Base-by-base conservation (phyloP, 2,113 vertebrate species). In the Amblyornis subalaris region DNA sequence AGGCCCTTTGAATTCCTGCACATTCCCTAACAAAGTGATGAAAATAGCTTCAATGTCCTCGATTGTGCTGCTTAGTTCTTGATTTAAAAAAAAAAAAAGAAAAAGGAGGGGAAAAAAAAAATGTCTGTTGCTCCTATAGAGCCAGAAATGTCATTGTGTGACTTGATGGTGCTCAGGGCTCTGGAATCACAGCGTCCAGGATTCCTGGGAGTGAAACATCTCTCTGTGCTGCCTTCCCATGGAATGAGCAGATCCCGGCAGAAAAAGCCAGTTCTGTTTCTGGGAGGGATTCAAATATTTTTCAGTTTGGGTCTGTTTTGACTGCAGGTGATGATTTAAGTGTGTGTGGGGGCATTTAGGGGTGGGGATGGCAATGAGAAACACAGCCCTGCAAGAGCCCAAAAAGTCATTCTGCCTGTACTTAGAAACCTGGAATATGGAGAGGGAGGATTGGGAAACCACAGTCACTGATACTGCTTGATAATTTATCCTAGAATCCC, bases 21-120 rank as follows among this genome's bases (percentile, higher is more conserved):
- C 38, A 7, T 88, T 94, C 65, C 79, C 67, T 61, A 16, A 94
- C 71, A 85, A 88, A 94, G 90, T 4, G 82, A 79, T 70, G 90
- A 76, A 92, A 95, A 88, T 83, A 70, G 20, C 82, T 83, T 92
- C 88, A 90, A 53, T 91, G 75, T 82, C 20, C 25, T 4, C 9
- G n/a, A 91, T 91, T 91, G 92, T 94, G 67, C 83, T 76, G 75
- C 71, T 85, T 61, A 76, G 74, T 42, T 75, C 90, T 61, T 13
- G 45, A 45, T 64, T 54, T 0, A 16, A 54, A 36, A 73, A 87
- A 67, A 64, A 14, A 31, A 31, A 35, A 31, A 18, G 1, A 14
- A 12, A 12, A 14, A 31, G 2, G 19, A 3, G 24, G 8, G 8
- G 5, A 3, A 26, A 18, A 58, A 51, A 58, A 24, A 66, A 60